Percentiles rank a stretch among this genome's conserved stretches.
Evolutionary conservation across 2,888 invertebrate genomes (phyloP).

Genomic region (Panopea generosa): DNA sequence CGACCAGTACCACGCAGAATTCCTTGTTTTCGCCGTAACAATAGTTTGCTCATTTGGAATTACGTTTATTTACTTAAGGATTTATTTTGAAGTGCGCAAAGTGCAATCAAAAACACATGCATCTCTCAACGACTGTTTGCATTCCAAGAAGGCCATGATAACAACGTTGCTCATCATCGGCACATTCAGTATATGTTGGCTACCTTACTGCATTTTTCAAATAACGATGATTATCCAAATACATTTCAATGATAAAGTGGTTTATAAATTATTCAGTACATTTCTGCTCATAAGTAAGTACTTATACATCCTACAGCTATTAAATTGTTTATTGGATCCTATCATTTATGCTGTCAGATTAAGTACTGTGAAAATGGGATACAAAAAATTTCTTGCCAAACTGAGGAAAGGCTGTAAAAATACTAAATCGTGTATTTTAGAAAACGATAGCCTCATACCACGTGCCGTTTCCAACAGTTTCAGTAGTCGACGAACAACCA

Average conservation of each 20-base stretch:
- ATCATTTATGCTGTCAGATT: conserved; percentile 76
- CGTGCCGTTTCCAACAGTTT: too few relatives aligned
- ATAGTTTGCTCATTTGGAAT: conserved; percentile 73
- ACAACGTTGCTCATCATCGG: conserved; percentile 78
- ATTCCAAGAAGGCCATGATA: conserved; percentile 74
- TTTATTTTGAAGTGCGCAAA: conserved; percentile 70
- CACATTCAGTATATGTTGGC: conserved; percentile 77
- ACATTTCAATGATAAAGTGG: conserved; percentile 49
- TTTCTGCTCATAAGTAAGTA: conserved; percentile 68
- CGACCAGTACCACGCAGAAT: conserved; percentile 75
- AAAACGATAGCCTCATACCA: too few relatives aligned
- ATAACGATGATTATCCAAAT: conserved; percentile 67
- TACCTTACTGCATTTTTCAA: conserved; percentile 76
- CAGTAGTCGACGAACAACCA: too few relatives aligned
- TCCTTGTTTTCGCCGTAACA: conserved; percentile 70
- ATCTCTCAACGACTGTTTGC: conserved; percentile 60
- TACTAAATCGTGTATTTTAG: not conserved
- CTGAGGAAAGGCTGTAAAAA: not conserved
- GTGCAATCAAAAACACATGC: conserved; percentile 46
- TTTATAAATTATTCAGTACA: conserved; percentile 55
- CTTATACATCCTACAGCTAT: conserved; percentile 68
- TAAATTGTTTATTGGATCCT: conserved; percentile 75
- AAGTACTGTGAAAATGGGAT: conserved; percentile 71
- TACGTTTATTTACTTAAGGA: conserved; percentile 72
- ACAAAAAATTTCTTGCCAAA: conserved; percentile 37